Conservation (phyloP, 1,140 invertebrate species). For the Heliothis subflexa region DNA sequence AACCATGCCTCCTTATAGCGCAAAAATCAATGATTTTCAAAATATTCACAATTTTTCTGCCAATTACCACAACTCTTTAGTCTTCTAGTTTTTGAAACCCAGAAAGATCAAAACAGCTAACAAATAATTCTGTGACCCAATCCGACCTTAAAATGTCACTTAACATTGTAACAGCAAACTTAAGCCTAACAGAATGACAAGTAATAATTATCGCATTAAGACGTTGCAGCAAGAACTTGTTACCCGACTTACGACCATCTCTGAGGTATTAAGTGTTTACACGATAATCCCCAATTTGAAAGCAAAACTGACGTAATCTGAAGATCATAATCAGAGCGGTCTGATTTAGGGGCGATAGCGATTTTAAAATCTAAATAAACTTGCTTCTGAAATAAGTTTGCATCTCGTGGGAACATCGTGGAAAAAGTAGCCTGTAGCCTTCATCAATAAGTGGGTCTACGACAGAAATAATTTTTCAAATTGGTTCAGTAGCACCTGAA, state of each 20-base stretch:
- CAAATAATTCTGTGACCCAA: background rate
- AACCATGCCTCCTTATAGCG: no score
- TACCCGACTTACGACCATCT: slow-evolving; percentile 30
- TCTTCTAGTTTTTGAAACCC: no score
- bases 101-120: no score
- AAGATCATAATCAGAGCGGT: slow-evolving; percentile 33
- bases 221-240: slow-evolving; percentile 27
- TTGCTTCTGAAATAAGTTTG: no score
- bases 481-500: no score
- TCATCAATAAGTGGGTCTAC: no score
- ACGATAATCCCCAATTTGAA: slow-evolving; percentile 44
- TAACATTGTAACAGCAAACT: background rate
- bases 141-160: slow-evolving; percentile 6
- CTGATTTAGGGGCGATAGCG: background rate
- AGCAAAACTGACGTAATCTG: slow-evolving; percentile 46
- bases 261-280: slow-evolving; percentile 49
- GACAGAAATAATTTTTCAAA: no score
- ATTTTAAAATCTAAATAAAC: background rate
- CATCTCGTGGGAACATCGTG: no score
- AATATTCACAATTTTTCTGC: no score
- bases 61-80: no score
- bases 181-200: slow-evolving; percentile 12
- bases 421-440: no score
- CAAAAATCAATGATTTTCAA: no score
- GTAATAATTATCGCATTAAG: slow-evolving; percentile 23